Evolutionary conservation across 2,888 invertebrate species (phyloP).

Genomic region (Caenorhabditis doughertyi): DNA sequence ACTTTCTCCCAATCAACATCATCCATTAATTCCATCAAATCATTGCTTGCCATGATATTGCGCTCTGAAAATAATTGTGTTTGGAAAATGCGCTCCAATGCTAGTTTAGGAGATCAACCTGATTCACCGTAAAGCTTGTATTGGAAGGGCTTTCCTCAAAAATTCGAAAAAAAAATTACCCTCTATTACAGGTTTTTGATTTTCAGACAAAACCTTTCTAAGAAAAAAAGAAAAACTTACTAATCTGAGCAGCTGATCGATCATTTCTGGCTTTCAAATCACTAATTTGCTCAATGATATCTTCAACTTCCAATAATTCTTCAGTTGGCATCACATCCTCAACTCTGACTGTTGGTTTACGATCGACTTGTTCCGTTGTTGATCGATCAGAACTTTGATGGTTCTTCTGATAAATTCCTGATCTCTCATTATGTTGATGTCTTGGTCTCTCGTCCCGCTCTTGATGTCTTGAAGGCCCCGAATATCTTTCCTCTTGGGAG

Average conservation of each 20-base stretch:
- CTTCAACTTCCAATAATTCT: constrained; percentile 62
- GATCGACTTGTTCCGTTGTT: not conserved
- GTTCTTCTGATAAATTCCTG: too few relatives aligned
- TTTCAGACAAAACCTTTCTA: too few relatives aligned
- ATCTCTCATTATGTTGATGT: too few relatives aligned
- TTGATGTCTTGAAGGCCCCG: too few relatives aligned
- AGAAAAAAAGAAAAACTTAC: constrained; percentile 45
- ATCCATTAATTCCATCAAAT: constrained; percentile 63
- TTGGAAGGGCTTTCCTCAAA: too few relatives aligned
- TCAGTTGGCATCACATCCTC: constrained; percentile 31
- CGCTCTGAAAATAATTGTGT: constrained; percentile 52
- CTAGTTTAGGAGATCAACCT: too few relatives aligned
- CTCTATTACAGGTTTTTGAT: too few relatives aligned
- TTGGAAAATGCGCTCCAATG: too few relatives aligned
- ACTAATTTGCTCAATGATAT: constrained; percentile 66
- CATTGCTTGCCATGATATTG: constrained; percentile 54
- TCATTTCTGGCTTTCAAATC: constrained; percentile 64
- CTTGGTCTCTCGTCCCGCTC: not conserved
- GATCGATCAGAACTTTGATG: not conserved
- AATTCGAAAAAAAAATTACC: too few relatives aligned
- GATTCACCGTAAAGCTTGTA: too few relatives aligned
- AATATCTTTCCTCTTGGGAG: not conserved
- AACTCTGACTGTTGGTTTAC: not conserved
- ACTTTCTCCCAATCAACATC: constrained; percentile 67
- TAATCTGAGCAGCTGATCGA: constrained; percentile 68